Evolutionary conservation across 2,797 vertebrate species (phyloP), one percentile per base, ranked within the genome.

Genomic region (Chromis chromis): DNA sequence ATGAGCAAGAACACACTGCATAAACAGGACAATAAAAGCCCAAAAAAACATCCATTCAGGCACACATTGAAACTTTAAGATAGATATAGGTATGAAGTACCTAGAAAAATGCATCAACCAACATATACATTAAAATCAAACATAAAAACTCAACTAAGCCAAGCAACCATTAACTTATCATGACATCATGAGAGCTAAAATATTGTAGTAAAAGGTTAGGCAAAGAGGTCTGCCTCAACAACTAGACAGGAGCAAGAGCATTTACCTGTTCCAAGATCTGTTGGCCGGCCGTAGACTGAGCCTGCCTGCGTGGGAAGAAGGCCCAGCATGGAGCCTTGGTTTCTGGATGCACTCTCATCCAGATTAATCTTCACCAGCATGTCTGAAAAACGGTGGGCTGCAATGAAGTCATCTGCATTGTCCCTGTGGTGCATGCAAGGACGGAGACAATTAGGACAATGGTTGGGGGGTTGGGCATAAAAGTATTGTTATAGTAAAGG

Each of bases 371-470:
- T 92, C 54, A 95, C 79, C 39, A 95, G 66, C 83, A 85, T 80
- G 87, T 90, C 86, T 76, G 91, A 92, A 75, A 94, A 54, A 58
- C 64, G 87, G 19, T 95, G 93, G 36, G 88, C 93, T 63, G 95
- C 94, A 68, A 94, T 84, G 69, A 89, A 93, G 78, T 94, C 90
- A 65, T 93, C 93, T 1, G 89, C 91, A 65, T 91, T 83, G 39
- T 94, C 94, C 82, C 95, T 96, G 71, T 46, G 31, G 67, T 27
- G 16, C 24, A 72, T 33, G 2, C 2, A 9, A 9, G 4, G 3
- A 49, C 8, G 31, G 12, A 36, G 64, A 66, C n/a, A 53, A 61
- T 57, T 22, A 58, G 1, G 0, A 48, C 3, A 46, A 69, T n/a
- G 1, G 8, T 3, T 1, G 2, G 3, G 6, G 9, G n/a, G 9